phyloP scores from a whole-genome alignment of 2,888 invertebrate genomes.

The Pediacus dermestoides region DNA sequence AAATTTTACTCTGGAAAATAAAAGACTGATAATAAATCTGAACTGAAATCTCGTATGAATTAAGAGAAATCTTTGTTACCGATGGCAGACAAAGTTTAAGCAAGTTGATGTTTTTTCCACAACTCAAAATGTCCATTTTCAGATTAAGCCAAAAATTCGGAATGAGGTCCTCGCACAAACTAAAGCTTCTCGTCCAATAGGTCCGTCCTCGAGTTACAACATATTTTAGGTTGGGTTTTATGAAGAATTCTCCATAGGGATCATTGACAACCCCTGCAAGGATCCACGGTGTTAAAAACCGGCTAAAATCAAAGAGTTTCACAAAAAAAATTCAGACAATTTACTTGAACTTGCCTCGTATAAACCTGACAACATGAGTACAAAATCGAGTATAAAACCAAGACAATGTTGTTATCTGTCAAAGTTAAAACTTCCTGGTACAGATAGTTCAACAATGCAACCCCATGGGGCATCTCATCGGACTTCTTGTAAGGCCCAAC shows the following conservation, averaged over 20 bases:
- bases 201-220: constrained; percentile 60
- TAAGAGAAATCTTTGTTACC: constrained; percentile 52
- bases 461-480: constrained; percentile 50
- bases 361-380: constrained; percentile 48
- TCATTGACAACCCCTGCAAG: constrained; percentile 82
- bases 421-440: constrained; percentile 61
- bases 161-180: constrained; percentile 53
- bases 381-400: constrained; percentile 53
- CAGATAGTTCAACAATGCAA: constrained; percentile 61
- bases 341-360: constrained; percentile 36
- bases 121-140: constrained; percentile 64
- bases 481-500: constrained; percentile 43
- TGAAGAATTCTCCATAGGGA: constrained; percentile 79
- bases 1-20: constrained; percentile 41
- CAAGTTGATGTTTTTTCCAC: constrained; percentile 72
- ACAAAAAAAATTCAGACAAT: constrained; percentile 3
- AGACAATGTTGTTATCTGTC: constrained; percentile 55
- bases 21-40: too few relatives aligned
- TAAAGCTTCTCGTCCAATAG: constrained; percentile 67
- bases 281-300: constrained; percentile 78
- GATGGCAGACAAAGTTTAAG: constrained; percentile 67
- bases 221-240: constrained; percentile 65
- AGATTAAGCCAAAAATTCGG: constrained; percentile 67
- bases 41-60: too few relatives aligned
- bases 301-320: constrained; percentile 38